These are phyloP conservation scores for Murina feae DNA, from an alignment of 2,113 vertebrate species.

Conservation along the genomic window DNA sequence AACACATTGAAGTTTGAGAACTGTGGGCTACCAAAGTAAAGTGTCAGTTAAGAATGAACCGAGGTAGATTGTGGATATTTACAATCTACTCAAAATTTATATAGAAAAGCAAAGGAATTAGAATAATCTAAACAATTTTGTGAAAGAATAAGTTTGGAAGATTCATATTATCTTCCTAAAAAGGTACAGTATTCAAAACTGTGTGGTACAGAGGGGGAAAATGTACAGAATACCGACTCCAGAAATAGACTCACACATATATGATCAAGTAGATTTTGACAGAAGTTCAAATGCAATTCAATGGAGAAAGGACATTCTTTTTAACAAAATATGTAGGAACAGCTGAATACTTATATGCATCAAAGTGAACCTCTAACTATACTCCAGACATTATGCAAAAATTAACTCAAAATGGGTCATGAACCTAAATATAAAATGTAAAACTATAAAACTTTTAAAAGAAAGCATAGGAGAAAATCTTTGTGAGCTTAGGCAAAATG, in stretches of 20 bases:
- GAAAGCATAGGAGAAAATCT: background rate
- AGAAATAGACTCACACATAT: background rate
- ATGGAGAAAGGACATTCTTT: background rate
- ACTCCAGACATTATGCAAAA: background rate
- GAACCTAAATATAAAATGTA: background rate
- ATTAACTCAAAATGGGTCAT: background rate
- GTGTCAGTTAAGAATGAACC: background rate
- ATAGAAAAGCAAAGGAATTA: constrained; percentile 2
- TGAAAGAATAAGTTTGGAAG: background rate
- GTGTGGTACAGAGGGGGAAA: background rate
- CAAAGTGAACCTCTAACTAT: background rate
- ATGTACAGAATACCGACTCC: background rate
- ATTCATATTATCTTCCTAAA: background rate
- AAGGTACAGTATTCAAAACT: background rate
- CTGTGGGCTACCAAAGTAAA: background rate
- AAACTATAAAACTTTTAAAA: background rate
- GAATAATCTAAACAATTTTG: background rate
- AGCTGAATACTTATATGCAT: background rate
- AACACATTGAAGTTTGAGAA: background rate
- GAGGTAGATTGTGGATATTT: background rate
- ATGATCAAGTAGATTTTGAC: background rate
- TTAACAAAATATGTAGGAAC: background rate
- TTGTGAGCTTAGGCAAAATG: background rate
- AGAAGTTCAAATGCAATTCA: background rate
- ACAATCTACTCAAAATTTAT: background rate